Evolutionary conservation across 2,888 invertebrate genomes (phyloP).

Genomic region (Caenorhabditis sp.): DNA sequence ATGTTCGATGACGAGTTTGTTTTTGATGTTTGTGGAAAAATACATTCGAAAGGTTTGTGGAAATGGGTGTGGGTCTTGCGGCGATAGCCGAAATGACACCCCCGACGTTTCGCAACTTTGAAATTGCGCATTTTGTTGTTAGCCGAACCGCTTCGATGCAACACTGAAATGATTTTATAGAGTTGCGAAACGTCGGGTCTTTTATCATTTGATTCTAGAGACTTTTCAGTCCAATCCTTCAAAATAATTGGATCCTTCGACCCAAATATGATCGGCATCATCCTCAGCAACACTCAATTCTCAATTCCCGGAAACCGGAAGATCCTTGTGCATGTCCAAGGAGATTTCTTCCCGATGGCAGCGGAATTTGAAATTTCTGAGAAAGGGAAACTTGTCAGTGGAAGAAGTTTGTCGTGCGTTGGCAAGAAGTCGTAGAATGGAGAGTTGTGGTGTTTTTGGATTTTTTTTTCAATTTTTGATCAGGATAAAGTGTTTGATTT

Average conservation of each 20-base stretch:
- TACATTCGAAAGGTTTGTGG: slow-evolving; percentile 25
- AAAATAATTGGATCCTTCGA: not conserved
- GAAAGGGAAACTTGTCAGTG: not conserved
- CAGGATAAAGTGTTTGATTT: not conserved
- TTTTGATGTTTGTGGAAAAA: slow-evolving; percentile 19
- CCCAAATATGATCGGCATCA: not conserved
- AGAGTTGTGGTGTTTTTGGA: not conserved
- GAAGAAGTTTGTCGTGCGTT: not conserved
- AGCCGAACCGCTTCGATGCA: too few species aligned
- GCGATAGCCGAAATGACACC: not conserved
- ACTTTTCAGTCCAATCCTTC: not conserved
- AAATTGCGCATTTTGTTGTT: too few species aligned
- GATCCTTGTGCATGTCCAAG: not conserved
- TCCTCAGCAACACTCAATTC: not conserved
- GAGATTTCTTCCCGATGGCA: not conserved
- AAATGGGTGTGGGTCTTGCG: too few species aligned
- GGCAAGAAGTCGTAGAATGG: not conserved
- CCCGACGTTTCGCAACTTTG: too few species aligned
- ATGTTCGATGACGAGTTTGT: slow-evolving; percentile 27
- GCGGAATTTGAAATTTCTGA: not conserved
- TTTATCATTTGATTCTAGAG: not conserved
- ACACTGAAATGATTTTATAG: too few species aligned
- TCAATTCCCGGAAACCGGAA: not conserved
- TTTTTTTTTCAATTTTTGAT: not conserved
- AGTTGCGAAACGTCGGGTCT: too few species aligned